phyloP scores from a whole-genome alignment of 2,888 invertebrate species.

The Phyto melanocephala region DNA sequence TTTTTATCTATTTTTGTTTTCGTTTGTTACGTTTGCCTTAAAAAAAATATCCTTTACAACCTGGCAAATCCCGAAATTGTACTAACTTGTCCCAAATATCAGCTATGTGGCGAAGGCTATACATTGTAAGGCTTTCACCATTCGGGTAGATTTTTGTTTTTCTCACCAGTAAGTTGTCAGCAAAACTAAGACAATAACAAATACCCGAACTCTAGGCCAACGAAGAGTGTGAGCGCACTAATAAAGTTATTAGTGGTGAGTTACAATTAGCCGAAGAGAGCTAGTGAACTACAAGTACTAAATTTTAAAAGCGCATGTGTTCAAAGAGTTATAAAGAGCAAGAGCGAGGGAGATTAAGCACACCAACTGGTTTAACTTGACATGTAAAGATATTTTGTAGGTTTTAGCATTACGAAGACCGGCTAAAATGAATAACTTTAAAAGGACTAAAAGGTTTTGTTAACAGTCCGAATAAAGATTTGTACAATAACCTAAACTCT shows the following conservation, averaged over 20 bases:
- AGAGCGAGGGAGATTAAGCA: background rate
- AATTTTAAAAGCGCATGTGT: slow-evolving; percentile 38
- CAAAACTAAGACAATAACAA: background rate
- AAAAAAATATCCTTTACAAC: slow-evolving; percentile 76
- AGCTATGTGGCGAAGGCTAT: slow-evolving; percentile 73
- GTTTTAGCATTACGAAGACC: slow-evolving; percentile 5
- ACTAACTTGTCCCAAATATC: slow-evolving; percentile 78
- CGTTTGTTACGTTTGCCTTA: slow-evolving; percentile 66
- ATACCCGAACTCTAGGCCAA: slow-evolving; percentile 10
- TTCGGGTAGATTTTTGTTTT: slow-evolving; percentile 39
- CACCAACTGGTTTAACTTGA: background rate
- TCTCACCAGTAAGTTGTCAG: slow-evolving; percentile 22
- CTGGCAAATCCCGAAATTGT: slow-evolving; percentile 79
- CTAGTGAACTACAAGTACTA: slow-evolving; percentile 27
- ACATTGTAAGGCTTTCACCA: slow-evolving; percentile 61
- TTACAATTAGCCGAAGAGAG: background rate
- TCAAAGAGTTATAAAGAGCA: background rate
- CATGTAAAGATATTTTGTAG: slow-evolving; percentile 7
- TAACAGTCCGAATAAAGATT: background rate
- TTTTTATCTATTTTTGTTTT: slow-evolving; percentile 42
- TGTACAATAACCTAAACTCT: background rate
- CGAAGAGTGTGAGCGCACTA: background rate
- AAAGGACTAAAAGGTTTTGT: background rate
- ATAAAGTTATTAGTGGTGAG: slow-evolving; percentile 52
- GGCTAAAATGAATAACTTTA: slow-evolving; percentile 4